These are phyloP conservation scores for Papilio protenor DNA, from an alignment of 2,888 invertebrate species.

Conservation along the genomic window DNA sequence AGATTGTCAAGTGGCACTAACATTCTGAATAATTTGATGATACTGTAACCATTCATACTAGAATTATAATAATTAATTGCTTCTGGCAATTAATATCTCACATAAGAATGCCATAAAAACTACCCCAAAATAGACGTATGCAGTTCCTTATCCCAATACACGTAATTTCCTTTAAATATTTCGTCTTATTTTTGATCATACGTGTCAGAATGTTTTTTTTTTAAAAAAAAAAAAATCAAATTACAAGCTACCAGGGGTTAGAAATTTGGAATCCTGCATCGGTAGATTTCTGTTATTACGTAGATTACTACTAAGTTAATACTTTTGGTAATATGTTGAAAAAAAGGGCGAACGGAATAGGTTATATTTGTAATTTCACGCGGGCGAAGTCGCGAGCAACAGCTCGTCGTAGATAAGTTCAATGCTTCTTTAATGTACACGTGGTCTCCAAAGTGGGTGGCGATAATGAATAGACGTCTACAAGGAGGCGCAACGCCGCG, in stretches of 20 bases:
- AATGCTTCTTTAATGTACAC: constrained; percentile 2
- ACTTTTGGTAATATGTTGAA: too few species aligned
- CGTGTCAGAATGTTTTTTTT: neutral
- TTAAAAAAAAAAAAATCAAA: too few species aligned
- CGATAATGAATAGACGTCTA: constrained; percentile 30
- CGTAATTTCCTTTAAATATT: neutral
- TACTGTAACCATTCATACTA: neutral
- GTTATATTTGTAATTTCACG: too few species aligned
- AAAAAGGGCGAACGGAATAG: too few species aligned
- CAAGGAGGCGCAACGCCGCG: neutral
- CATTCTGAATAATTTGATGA: neutral
- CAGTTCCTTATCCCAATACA: neutral
- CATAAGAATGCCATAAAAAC: neutral
- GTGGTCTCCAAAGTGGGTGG: constrained; percentile 13
- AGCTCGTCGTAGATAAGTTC: constrained; percentile 1
- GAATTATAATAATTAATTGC: neutral
- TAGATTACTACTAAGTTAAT: too few species aligned
- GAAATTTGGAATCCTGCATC: too few species aligned
- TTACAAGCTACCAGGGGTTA: too few species aligned
- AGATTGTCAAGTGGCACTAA: constrained; percentile 31
- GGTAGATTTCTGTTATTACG: too few species aligned
- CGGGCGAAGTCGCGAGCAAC: too few species aligned
- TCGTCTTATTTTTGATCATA: too few species aligned
- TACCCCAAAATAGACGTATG: neutral
- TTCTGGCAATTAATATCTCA: neutral